A percentile compares a stretch with the other conserved stretches of the same genome.
These are phyloP conservation scores for Microctenopoma steveboyesi DNA, from an alignment of 2,797 vertebrate species.

Conservation along the genomic window DNA sequence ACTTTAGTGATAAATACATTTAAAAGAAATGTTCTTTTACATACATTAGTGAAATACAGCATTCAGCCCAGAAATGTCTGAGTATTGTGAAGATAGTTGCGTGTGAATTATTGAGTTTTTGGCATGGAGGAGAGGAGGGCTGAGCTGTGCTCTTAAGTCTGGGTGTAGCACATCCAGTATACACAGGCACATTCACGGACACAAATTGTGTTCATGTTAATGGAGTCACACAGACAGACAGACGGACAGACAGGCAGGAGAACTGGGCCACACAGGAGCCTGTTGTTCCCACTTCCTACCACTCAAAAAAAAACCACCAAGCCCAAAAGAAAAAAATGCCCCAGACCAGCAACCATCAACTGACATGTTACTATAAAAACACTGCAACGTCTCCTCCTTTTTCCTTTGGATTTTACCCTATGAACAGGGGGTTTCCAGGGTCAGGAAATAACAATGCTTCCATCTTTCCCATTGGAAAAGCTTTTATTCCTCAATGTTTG, in stretches of 20 bases:
- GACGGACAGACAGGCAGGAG: conserved; percentile 44
- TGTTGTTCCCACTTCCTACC: conserved; percentile 54
- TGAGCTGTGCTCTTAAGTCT: conserved; percentile 50
- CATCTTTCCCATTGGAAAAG: conserved; percentile 34
- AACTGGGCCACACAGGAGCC: conserved; percentile 72
- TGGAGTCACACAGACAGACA: conserved; percentile 62
- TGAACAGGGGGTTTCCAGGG: conserved; percentile 61
- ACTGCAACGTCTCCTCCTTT: conserved; percentile 45
- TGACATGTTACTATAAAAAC: conserved; percentile 57
- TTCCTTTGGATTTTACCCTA: conserved; percentile 29
- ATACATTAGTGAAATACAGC: conserved; percentile 3
- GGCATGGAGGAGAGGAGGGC: conserved; percentile 55
- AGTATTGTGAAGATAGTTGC: conserved; percentile 63
- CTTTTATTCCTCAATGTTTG: conserved; percentile 54
- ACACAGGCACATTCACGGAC: conserved; percentile 50
- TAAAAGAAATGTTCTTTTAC: not conserved
- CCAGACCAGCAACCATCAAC: conserved; percentile 38
- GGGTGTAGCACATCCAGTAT: conserved; percentile 57
- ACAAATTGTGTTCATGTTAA: conserved; percentile 36
- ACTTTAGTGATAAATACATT: not conserved
- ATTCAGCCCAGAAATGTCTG: conserved; percentile 40
- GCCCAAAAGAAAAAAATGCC: conserved; percentile 52
- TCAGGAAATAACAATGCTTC: conserved; percentile 65
- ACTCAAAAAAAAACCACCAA: conserved; percentile 45
- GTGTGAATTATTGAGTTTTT: conserved; percentile 80